Percentiles rank a stretch among this genome's conserved stretches.
Conservation (phyloP, 2,113 vertebrate species). For the Acinonyx jubatus region DNA sequence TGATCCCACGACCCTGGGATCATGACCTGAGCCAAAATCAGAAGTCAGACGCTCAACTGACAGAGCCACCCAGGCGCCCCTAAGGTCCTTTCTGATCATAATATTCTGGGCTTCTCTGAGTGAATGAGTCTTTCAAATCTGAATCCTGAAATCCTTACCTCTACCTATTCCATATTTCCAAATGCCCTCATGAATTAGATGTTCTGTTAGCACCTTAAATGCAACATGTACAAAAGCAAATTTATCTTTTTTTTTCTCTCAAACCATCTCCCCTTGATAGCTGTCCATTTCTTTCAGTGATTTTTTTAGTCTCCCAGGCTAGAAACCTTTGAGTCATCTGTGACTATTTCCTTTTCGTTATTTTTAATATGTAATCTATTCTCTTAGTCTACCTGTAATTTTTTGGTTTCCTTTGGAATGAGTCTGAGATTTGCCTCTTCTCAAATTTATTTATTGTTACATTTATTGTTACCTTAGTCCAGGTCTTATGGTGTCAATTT, state of each 20-base stretch:
- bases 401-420: neutral
- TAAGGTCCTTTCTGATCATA: neutral
- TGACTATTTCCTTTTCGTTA: constrained; percentile 31
- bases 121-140: neutral
- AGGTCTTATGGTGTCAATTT: neutral
- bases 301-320: constrained; percentile 39
- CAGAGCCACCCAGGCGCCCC: too few species aligned
- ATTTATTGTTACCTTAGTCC: neutral
- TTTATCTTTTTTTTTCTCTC: neutral
- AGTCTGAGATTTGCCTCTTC: neutral
- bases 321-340: neutral
- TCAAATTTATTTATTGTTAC: neutral
- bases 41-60: too few species aligned
- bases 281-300: neutral
- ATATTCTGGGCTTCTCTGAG: neutral
- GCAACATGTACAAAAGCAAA: neutral
- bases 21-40: too few species aligned
- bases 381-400: neutral
- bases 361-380: neutral
- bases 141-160: neutral
- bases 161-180: neutral
- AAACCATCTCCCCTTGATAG: neutral
- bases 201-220: neutral
- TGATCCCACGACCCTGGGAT: too few species aligned
- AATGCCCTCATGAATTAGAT: neutral